Evolutionary conservation across 1,140 invertebrate species (phyloP).

Genomic region (Paracyclopina nana): DNA sequence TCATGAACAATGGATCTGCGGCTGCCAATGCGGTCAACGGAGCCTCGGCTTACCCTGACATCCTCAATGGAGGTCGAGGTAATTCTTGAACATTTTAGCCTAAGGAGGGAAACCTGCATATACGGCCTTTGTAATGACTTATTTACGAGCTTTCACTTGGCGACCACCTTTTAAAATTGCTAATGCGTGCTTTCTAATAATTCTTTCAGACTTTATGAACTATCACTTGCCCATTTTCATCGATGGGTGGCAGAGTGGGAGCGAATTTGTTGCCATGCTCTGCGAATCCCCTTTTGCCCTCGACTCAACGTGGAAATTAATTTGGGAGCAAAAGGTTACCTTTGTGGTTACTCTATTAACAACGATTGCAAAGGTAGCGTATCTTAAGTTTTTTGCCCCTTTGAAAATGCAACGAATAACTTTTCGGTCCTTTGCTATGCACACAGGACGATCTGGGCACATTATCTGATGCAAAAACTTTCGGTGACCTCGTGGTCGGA

Average conservation of each 20-base stretch:
- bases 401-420: not conserved
- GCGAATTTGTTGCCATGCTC: slow-evolving; percentile 5
- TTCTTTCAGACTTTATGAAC: no score
- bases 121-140: no score
- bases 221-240: slow-evolving; percentile 7
- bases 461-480: not conserved
- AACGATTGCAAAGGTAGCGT: slow-evolving; percentile 10
- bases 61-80: slow-evolving; percentile 10
- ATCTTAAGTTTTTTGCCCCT: not conserved
- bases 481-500: slow-evolving; percentile 7
- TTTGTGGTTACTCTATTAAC: slow-evolving; percentile 10
- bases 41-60: slow-evolving; percentile 8
- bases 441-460: slow-evolving; percentile 10
- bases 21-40: not conserved
- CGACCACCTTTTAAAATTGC: no score
- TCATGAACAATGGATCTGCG: not conserved
- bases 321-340: slow-evolving; percentile 10
- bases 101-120: no score
- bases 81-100: no score
- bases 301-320: slow-evolving; percentile 4
- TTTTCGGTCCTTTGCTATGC: not conserved
- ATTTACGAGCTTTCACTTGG: no score
- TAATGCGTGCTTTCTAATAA: no score
- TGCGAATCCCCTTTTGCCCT: slow-evolving; percentile 3
- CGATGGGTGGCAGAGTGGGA: slow-evolving; percentile 2